A percentile compares a stretch with the other conserved stretches of the same genome.
These are phyloP conservation scores for Geopemphigus sp. DNA, from an alignment of 1,140 invertebrate species.

Conservation along the genomic window DNA sequence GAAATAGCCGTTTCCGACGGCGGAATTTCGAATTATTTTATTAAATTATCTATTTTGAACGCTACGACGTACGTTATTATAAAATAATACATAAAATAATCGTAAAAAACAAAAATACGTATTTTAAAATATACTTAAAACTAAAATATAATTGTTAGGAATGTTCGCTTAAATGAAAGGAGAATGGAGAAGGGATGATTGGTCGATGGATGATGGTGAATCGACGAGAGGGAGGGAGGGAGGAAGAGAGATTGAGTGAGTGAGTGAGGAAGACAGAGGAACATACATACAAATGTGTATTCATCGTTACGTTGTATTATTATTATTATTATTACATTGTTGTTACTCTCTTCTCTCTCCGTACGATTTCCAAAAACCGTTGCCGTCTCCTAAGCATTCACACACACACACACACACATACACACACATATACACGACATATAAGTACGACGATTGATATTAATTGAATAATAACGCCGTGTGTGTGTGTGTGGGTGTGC, in stretches of 20 bases:
- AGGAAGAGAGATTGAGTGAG: too few species aligned
- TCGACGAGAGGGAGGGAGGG: background rate
- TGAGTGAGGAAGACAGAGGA: too few species aligned
- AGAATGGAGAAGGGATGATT: too few species aligned
- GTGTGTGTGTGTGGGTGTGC: too few species aligned
- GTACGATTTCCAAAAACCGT: background rate
- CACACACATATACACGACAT: background rate
- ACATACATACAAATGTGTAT: too few species aligned
- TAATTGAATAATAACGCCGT: too few species aligned
- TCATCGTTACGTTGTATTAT: background rate
- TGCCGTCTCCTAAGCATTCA: too few species aligned
- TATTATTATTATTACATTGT: too few species aligned
- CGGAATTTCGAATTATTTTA: background rate
- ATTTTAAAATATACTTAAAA: slow-evolving; percentile 1
- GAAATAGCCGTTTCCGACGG: background rate
- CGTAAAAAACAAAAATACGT: background rate
- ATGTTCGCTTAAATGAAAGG: slow-evolving; percentile 17
- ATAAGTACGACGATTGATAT: too few species aligned
- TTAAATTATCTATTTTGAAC: background rate
- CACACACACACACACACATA: background rate
- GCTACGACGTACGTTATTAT: background rate
- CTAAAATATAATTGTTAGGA: slow-evolving; percentile 28
- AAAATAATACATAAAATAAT: slow-evolving; percentile 4
- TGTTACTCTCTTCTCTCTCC: too few species aligned
- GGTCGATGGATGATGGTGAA: background rate